A percentile compares a stretch with the other conserved stretches of the same genome.
Conservation (phyloP, 1,140 invertebrate genomes). For the Caenorhabditis latens region DNA sequence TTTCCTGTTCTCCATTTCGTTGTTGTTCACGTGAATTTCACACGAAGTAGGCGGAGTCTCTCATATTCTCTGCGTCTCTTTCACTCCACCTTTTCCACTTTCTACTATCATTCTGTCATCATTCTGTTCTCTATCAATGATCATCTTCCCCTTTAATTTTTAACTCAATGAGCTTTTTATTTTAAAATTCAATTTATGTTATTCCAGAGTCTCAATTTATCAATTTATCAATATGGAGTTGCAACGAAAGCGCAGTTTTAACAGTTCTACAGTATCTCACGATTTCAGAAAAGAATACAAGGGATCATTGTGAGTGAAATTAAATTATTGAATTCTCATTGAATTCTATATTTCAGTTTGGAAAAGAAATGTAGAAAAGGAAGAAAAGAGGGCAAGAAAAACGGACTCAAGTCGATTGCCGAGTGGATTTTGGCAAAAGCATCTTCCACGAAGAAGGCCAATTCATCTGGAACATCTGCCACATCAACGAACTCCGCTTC, state of each 20-base stretch:
- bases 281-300: constrained; percentile 59
- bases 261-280: constrained; percentile 32
- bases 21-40: constrained; percentile 32
- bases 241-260: constrained; percentile 45
- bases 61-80: constrained; percentile 29
- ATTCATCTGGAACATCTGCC: background rate
- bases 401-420: constrained; percentile 18
- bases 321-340: too few species aligned
- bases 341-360: constrained; percentile 45
- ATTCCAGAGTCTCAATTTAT: background rate
- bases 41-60: constrained; percentile 18
- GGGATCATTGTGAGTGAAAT: constrained; percentile 48
- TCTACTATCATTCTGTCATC: constrained; percentile 11
- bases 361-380: constrained; percentile 37
- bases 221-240: constrained; percentile 6
- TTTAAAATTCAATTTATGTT: background rate
- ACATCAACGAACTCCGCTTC: background rate
- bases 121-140: constrained; percentile 22
- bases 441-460: background rate
- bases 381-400: constrained; percentile 23
- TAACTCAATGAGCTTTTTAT: background rate
- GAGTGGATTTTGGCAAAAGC: constrained; percentile 15
- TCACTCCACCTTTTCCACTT: background rate
- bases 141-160: background rate
- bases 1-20: constrained; percentile 30